Evolutionary conservation across 2,888 invertebrate species (phyloP).

Genomic region (Mimumesa dahlbomi): DNA sequence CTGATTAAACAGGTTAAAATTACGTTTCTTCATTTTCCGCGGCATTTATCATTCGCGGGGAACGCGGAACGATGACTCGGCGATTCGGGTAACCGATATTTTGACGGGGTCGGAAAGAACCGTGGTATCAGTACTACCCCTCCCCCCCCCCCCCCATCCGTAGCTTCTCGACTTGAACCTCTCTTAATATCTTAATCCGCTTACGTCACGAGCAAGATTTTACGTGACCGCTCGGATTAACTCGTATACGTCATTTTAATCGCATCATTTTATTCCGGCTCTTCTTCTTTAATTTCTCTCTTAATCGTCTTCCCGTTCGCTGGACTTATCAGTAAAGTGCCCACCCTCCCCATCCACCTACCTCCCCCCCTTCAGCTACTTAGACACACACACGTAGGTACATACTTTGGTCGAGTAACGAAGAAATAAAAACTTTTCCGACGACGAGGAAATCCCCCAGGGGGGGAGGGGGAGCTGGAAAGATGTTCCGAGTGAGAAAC

Average conservation of each 20-base stretch:
- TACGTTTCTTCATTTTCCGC: slow-evolving; percentile 17
- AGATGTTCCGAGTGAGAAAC: too few relatives aligned
- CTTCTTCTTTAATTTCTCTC: slow-evolving; percentile 46
- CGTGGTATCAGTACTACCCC: too few relatives aligned
- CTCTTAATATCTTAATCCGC: slow-evolving; percentile 59
- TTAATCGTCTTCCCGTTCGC: slow-evolving; percentile 32
- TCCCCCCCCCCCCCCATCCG: slow-evolving; percentile 49
- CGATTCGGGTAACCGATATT: slow-evolving; percentile 40
- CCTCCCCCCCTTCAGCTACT: too few relatives aligned
- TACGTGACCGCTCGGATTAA: slow-evolving; percentile 54
- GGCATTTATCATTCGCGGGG: neutral
- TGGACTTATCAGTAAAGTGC: too few relatives aligned
- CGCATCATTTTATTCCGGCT: slow-evolving; percentile 44
- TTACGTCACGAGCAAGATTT: slow-evolving; percentile 62
- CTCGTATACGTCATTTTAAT: slow-evolving; percentile 49
- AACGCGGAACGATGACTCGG: slow-evolving; percentile 23
- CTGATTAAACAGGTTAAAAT: slow-evolving; percentile 25
- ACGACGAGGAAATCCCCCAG: too few relatives aligned
- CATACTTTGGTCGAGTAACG: too few relatives aligned
- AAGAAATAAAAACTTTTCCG: too few relatives aligned
- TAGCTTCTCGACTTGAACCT: slow-evolving; percentile 62
- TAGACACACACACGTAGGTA: too few relatives aligned
- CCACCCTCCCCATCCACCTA: too few relatives aligned
- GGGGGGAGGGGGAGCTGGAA: too few relatives aligned
- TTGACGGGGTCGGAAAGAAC: slow-evolving; percentile 27